Base-by-base conservation (phyloP, 2,888 invertebrate species). In the Pseudoips prasinana region DNA sequence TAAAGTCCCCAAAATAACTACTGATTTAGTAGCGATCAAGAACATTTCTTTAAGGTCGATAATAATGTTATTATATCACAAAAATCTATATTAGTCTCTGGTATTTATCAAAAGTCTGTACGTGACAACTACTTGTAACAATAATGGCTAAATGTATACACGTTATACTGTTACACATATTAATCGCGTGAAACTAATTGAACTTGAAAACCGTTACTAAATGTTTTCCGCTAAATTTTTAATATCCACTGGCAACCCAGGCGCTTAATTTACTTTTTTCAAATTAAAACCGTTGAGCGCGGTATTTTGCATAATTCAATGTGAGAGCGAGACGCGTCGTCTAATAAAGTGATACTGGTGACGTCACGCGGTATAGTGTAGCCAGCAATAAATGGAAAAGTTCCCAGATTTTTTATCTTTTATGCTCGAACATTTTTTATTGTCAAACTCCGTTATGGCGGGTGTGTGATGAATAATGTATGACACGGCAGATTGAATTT, bases 261-360 rank as follows among this genome's bases (percentile, higher is more conserved):
- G 8, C 37, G 37, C 25, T 10, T 44, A 58, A 58, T 60, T 61
- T 49, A 42, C 51, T 53, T 60, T 68, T 64, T 53, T 51, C 40
- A 66, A 64, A 63, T 61, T 59, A 57, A 51, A 52, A 39, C 36
- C 39, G 32, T 38, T 42, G 37, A 28, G 41, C 46, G 38, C 32
- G 22, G 32, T 38, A 38, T 50, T 68, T 64, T 68, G 57, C 63
- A 67, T 70, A 68, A 65, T 61, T 61, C 36, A 52, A 64, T 55
- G 41, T 25, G 51, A 42, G 40, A 46, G 40, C 33, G 49, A 40
- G 41, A 46, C 39, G 39, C 33, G 34, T 39, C 46, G 40, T 9
- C 33, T 48, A 46, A 57, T 50, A 47, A 45, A 46, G 45, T 46
- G 14, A 14, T 14, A 5, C 20, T 3, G n/a, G 7, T 20, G 35